These are phyloP conservation scores for Nycteola revayana DNA, from an alignment of 2,888 invertebrate genomes.

Conservation along the genomic window DNA sequence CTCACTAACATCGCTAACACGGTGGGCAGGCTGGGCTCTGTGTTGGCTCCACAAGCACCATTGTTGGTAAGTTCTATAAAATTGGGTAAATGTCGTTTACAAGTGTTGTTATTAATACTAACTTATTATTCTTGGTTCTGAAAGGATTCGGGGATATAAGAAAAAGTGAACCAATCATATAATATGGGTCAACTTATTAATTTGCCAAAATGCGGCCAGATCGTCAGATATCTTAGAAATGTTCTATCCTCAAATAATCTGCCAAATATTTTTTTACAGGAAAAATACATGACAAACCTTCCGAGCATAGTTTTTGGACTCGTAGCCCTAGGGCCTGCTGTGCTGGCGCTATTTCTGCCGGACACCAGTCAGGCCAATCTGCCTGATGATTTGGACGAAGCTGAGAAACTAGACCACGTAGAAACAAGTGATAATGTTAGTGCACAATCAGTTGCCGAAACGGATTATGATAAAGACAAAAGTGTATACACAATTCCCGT, in stretches of 20 bases:
- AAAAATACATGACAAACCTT: conserved; percentile 57
- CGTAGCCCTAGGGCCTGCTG: conserved; percentile 58
- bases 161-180: too few relatives aligned
- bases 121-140: too few relatives aligned
- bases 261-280: conserved; percentile 47
- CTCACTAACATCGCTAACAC: conserved; percentile 85
- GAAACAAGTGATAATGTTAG: too few relatives aligned
- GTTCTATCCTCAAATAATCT: too few relatives aligned
- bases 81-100: too few relatives aligned
- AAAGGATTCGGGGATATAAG: too few relatives aligned
- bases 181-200: too few relatives aligned
- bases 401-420: conserved; percentile 49
- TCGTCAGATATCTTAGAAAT: too few relatives aligned
- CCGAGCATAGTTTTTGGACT: conserved; percentile 63
- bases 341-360: conserved; percentile 58
- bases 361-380: conserved; percentile 58
- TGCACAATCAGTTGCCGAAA: too few relatives aligned
- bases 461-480: conserved; percentile 8
- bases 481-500: too few relatives aligned
- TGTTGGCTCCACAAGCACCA: conserved; percentile 85
- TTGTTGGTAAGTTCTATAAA: conserved; percentile 77
- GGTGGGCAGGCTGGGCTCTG: conserved; percentile 84
- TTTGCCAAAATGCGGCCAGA: too few relatives aligned
- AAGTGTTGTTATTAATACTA: too few relatives aligned
- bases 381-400: conserved; percentile 58